Evolutionary conservation across 2,797 vertebrate genomes (phyloP).

Genomic region (Tadarida brasiliensis): DNA sequence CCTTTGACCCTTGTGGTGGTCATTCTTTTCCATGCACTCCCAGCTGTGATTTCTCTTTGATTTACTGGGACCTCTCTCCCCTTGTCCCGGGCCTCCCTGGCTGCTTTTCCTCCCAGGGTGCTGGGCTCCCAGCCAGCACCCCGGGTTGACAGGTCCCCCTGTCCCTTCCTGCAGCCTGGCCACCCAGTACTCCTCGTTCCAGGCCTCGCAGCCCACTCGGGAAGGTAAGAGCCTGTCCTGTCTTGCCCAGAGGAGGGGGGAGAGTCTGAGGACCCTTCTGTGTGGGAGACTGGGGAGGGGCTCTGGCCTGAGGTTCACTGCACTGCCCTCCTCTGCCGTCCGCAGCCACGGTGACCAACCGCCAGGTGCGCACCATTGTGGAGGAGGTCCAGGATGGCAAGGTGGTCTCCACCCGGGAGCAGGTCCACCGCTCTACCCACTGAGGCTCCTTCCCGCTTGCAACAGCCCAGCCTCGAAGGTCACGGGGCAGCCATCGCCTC

Average conservation of each 20-base stretch:
- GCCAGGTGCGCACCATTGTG: slow-evolving; percentile 86
- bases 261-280: background rate
- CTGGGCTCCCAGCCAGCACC: background rate
- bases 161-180: slow-evolving; percentile 81
- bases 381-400: slow-evolving; percentile 88
- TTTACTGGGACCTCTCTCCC: background rate
- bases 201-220: slow-evolving; percentile 71
- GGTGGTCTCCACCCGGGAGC: slow-evolving; percentile 87
- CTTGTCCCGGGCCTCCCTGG: background rate
- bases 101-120: too few species aligned
- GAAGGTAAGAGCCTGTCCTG: slow-evolving; percentile 81
- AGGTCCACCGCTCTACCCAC: slow-evolving; percentile 84
- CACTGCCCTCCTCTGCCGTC: accelerated
- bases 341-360: slow-evolving; percentile 77
- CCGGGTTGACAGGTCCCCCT: background rate
- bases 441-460: slow-evolving; percentile 59
- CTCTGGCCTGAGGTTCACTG: background rate
- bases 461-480: background rate
- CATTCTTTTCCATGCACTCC: background rate
- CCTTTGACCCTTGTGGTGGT: background rate
- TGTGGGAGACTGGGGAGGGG: background rate
- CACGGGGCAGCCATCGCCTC: background rate
- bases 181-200: slow-evolving; percentile 73
- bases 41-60: background rate
- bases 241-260: background rate